Base-by-base conservation (phyloP, 2,888 invertebrate species). In the Carterocephalus palaemon region DNA sequence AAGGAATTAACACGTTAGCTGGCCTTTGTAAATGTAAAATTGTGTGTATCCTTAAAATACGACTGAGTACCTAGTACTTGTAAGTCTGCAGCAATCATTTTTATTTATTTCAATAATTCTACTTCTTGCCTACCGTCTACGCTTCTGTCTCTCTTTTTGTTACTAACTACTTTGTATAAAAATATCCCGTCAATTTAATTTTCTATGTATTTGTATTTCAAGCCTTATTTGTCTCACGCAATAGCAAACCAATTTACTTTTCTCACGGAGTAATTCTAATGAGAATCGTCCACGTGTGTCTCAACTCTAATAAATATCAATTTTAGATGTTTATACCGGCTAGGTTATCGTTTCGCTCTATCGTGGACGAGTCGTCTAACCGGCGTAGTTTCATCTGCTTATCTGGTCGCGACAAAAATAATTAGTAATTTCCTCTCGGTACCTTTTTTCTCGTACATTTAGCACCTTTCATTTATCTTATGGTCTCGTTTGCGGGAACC, bases 401-500 rank as follows among this genome's bases (percentile, higher is more conserved):
- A 42, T 43, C 42, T 20, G 3, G 34, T 28, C 28, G 42, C 42
- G 32, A 36, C 34, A 43, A 36, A 43, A 43, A 43, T 36, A 43
- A 43, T 43, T 43, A 43, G 36, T 36, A 36, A 36, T 36, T 29
- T 43, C 43, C 43, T 43, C 29, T 36, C 6, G 4, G 10, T 22
- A 13, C 3, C 28, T 22, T 36, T 43, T 43, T 43, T 42, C 28
- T 29, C 8, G 22, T 28, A 26, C 42, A 15, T 10, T 43, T 43
- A 43, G 42, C 42, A 36, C 42, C 28, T 36, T 43, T 43, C 42
- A 43, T 43, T 43, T 43, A 43, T 43, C 43, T 34, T 36, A 26
- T 26, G 26, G 34, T 28, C 34, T 34, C 34, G 42, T 34, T 34
- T 28, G 42, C 42, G 26, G 16, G 42, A 17, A 42, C 42, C 41